Conservation (phyloP, 2,113 vertebrate species). For the Megaceryle torquata region DNA sequence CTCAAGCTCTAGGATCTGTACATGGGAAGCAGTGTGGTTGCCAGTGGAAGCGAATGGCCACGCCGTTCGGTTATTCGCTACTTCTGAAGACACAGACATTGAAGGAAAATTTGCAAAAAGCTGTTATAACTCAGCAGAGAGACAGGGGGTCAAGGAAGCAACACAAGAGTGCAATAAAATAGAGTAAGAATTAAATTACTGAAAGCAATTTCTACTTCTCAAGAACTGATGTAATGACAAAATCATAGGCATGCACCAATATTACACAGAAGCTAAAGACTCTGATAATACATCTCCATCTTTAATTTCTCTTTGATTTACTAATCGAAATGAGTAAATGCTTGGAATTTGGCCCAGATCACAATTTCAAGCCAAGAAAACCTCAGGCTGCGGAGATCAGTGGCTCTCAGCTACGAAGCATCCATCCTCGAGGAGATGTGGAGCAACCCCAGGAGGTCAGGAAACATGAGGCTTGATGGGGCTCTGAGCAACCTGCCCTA, state of each 20-base stretch:
- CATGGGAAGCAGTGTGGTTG: background rate
- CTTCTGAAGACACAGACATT: background rate
- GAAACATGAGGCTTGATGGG: background rate
- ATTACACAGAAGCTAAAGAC: background rate
- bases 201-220: conserved; percentile 21
- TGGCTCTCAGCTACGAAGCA: background rate
- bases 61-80: background rate
- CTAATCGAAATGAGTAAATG: background rate
- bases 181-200: conserved; percentile 10
- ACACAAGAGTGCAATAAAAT: background rate
- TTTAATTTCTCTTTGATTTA: conserved; percentile 37
- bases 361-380: conserved; percentile 23
- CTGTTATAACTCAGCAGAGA: background rate
- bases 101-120: background rate
- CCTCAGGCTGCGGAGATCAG: background rate
- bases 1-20: background rate
- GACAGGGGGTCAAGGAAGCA: background rate
- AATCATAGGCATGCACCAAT: background rate
- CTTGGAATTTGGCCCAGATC: conserved; percentile 43
- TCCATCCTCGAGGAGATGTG: background rate
- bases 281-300: conserved; percentile 3
- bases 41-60: background rate
- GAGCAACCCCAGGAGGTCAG: fast-evolving
- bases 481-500: too few species aligned
- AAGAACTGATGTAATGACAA: conserved; percentile 14